Evolutionary conservation across 2,888 invertebrate genomes (phyloP), one percentile per base, ranked within the genome.

Genomic region (Stomorhina lunata): DNA sequence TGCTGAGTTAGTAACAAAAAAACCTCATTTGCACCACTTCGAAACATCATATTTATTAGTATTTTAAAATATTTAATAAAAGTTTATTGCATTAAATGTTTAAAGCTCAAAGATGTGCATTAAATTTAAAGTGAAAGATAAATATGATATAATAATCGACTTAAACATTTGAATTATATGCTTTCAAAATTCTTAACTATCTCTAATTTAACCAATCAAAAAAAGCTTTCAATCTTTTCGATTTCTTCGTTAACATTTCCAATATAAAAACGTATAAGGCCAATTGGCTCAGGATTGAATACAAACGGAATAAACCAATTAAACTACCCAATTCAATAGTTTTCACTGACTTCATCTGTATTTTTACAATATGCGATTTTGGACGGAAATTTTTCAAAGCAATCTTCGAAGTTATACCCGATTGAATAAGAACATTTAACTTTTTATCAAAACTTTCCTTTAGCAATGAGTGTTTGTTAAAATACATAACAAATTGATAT

Each of bases 401-500:
- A 29, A 86, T 55, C 20, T 77, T 25, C 12, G 72, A 40, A 1
- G 63, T 79, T 17, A 90, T 87, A 0, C 89, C 89, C 0, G 87
- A 79, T 10, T 83, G 73, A 9, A 80, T 83, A 6, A 89, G 79
- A 22, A 86, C 85, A 69, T 86, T 86, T 0, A 90, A 78, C 34
- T 86, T 87, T 5, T 80, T 61, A 68, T 89, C 85, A 40, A 90
- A 85, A 27, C 78, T 65, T 3, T 84, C 80, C 32, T 85, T 86
- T 0, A 87, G 71, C 0, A 87, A 79, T 0, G 89, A 89, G 17
- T 88, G 86, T 4, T 87, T 87, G 0, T 75, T 81, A 66, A 88
- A 72, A 9, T 84, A 88, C 84, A 90, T 86, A 12, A 86, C 87
- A 68, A 86, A 59, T 53, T 87, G 88, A 29, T 86, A 84, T 1